Base-by-base conservation (phyloP, 2,797 vertebrate species). In the Epinephelus awoara region DNA sequence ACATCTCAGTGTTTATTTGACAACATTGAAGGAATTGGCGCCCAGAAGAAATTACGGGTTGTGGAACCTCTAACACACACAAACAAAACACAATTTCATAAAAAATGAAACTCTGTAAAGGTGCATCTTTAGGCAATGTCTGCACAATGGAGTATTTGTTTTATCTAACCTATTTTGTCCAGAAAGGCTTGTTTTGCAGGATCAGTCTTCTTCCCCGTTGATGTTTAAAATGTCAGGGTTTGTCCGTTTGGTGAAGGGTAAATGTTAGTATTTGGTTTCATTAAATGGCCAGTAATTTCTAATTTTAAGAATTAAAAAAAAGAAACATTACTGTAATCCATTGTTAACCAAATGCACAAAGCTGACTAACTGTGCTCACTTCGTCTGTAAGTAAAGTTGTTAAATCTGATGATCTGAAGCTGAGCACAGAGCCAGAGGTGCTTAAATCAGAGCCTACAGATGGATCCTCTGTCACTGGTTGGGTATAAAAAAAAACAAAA, bases 11-110 rank as follows among this genome's bases (percentile, higher is more conserved):
- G 47, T 67, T 78, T 51, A 13, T 34, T 8, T 50, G 29, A 64
- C 62, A 59, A 13, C 49, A 65, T 5, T 67, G 64, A 75, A 61
- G 23, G 9, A 79, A 64, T 57, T n/a, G 67, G 57, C 58, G 6
- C 9, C 27, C 15, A 62, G 23, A 72, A 61, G 17, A 83, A 74
- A 84, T 79, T 25, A 56, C 15, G 19, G 40, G 61, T 38, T 83
- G 27, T 59, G 56, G 12, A 66, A 55, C 11, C 19, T 56, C 42
- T 59, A 23, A 55, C 25, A 72, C 23, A 52, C 34, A 61, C 61
- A 75, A 59, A 80, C 21, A 77, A 76, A 57, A 73, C 18, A n/a
- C 7, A 0, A 18, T 56, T 52, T 74, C 34, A 47, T 44, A 51
- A 51, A 14, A 72, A 40, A 58, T 27, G 1, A 68, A 67, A 61